phyloP scores from a whole-genome alignment of 2,888 invertebrate species.

The Oconnorella tubifera region DNA sequence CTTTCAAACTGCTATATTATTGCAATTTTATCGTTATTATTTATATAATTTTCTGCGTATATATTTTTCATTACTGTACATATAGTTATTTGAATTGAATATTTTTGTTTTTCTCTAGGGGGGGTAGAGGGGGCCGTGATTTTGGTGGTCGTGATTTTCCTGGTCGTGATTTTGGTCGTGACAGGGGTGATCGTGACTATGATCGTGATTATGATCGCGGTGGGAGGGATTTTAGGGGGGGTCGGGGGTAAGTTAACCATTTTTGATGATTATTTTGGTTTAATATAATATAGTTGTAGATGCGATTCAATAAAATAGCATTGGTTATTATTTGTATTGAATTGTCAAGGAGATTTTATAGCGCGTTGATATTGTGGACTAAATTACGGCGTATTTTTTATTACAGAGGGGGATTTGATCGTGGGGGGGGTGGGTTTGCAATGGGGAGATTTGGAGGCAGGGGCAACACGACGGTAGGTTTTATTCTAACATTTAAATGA shows the following conservation, averaged over 20 bases:
- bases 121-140: neutral
- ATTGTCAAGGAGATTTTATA: neutral
- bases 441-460: neutral
- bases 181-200: neutral
- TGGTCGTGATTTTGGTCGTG: slow-evolving; percentile 1
- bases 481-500: no score
- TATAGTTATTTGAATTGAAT: no score
- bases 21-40: no score
- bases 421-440: neutral
- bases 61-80: no score
- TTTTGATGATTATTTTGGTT: neutral
- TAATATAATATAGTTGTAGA: no score
- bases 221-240: neutral
- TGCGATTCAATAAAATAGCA: no score
- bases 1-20: no score
- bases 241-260: neutral
- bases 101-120: no score
- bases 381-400: neutral
- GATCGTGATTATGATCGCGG: neutral
- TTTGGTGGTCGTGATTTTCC: neutral
- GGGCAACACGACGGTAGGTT: no score
- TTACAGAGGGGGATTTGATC: neutral
- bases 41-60: no score
- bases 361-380: neutral
- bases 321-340: no score